Conservation (phyloP, 1,140 invertebrate genomes). For the Apis cerana region DNA sequence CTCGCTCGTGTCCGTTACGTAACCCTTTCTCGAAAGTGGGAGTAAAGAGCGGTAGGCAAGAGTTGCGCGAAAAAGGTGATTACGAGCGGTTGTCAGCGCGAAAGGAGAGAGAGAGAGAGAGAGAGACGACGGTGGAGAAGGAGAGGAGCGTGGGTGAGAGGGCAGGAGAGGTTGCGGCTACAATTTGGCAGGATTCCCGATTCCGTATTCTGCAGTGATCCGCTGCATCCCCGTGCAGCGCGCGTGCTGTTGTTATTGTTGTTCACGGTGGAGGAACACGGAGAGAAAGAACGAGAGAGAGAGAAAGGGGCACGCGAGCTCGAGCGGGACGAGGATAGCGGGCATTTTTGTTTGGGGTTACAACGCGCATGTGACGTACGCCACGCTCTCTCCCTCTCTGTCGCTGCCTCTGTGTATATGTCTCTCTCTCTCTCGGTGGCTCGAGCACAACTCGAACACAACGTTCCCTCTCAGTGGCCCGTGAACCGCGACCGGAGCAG, state of each 20-base stretch:
- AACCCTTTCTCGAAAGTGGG: not conserved
- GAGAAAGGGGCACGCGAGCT: not conserved
- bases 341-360: slow-evolving; percentile 66
- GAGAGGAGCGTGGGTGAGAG: too few relatives aligned
- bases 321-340: not conserved
- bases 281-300: not conserved
- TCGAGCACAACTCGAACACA: slow-evolving; percentile 54
- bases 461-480: slow-evolving; percentile 70
- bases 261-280: slow-evolving; percentile 1
- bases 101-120: not conserved
- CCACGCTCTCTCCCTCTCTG: slow-evolving; percentile 39
- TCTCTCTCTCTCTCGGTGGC: not conserved
- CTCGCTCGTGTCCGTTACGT: slow-evolving; percentile 15
- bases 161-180: slow-evolving; percentile 22
- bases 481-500: slow-evolving; percentile 70
- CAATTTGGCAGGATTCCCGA: slow-evolving; percentile 51
- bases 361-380: slow-evolving; percentile 68
- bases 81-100: slow-evolving; percentile 33
- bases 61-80: slow-evolving; percentile 40
- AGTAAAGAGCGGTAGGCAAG: not conserved
- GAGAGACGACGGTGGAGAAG: not conserved
- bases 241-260: slow-evolving; percentile 47
- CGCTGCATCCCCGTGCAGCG: slow-evolving; percentile 27
- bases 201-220: slow-evolving; percentile 43
- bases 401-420: not conserved